A percentile compares a stretch with the other conserved stretches of the same genome.
phyloP scores from a whole-genome alignment of 2,888 invertebrate species.

The Choreutis nemorana region DNA sequence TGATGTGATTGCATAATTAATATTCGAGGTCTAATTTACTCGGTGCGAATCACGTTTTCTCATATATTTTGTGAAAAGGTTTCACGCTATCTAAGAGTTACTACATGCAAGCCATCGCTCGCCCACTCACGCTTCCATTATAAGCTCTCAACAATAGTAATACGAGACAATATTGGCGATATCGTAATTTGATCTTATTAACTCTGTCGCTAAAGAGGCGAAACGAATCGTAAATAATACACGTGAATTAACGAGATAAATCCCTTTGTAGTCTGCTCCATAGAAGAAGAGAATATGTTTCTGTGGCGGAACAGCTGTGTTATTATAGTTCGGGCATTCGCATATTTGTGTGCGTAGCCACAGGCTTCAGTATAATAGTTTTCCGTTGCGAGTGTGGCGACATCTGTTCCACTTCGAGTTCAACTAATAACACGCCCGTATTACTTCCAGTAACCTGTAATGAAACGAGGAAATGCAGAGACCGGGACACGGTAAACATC shows the following conservation, averaged over 20 bases:
- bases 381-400: slow-evolving; percentile 31
- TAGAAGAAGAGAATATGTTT: slow-evolving; percentile 4
- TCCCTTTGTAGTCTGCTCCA: slow-evolving; percentile 31
- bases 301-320: slow-evolving; percentile 25
- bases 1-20: slow-evolving; percentile 19
- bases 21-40: slow-evolving; percentile 9
- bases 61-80: neutral
- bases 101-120: neutral
- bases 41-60: slow-evolving; percentile 4
- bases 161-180: slow-evolving; percentile 50
- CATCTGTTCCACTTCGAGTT: slow-evolving; percentile 37
- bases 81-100: neutral
- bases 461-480: slow-evolving; percentile 19
- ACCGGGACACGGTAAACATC: slow-evolving; percentile 15
- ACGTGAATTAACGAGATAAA: slow-evolving; percentile 49
- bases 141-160: slow-evolving; percentile 44
- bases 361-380: slow-evolving; percentile 30
- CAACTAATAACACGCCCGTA: slow-evolving; percentile 38
- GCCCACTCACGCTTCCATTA: slow-evolving; percentile 12
- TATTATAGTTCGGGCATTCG: slow-evolving; percentile 21
- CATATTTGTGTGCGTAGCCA: slow-evolving; percentile 30
- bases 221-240: slow-evolving; percentile 58
- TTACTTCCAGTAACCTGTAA: slow-evolving; percentile 32
- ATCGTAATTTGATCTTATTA: slow-evolving; percentile 54
- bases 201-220: slow-evolving; percentile 40